Evolutionary conservation across 2,888 invertebrate species (phyloP), one percentile per base, ranked within the genome.

Genomic region (Tipula vernalis): DNA sequence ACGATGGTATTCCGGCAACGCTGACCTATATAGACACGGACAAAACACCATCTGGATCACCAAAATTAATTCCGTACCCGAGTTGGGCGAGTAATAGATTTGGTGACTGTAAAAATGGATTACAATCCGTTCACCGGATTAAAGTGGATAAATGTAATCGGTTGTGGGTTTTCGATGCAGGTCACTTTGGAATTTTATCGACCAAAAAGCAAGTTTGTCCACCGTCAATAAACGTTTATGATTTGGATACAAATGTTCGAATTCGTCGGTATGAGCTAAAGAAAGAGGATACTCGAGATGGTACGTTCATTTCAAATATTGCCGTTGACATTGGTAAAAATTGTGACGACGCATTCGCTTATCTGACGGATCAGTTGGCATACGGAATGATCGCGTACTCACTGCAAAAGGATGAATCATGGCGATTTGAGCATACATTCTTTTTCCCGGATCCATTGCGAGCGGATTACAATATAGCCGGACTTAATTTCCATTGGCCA

Each of bases 261-360:
- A 93, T 97, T 87, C 93, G 95, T 42, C 93, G 93, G 89, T 96
- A 96, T 89, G 94, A 93, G 87, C 93, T 96, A 88, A 93, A 94
- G 15, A 91, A 94, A 0, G 95, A 95, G 88, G 96, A 96, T 89
- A 96, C 95, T 15, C 95, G 96, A 88, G 91, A 94, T 87, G 94
- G 95, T 71, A 96, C 96, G 0, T 96, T 96, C 90, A 96, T 97
- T 87, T 96, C 96, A 15, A 97, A 96, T 89, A 96, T 96, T 87
- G 96, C 95, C 13, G 94, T 96, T 1, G 97, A 97, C 89, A 92
- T 96, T 88, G 96, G 96, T 44, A 92, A 93, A 89, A 93, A 92
- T 85, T 96, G 96, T 89, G 95, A 96, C 3, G 96, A 96, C 89
- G 94, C 95, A 0, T 96, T 93, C 89, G 96, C 96, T 0, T 96